phyloP scores from a whole-genome alignment of 2,888 invertebrate genomes.

The Nematopogon swammerdamellus region DNA sequence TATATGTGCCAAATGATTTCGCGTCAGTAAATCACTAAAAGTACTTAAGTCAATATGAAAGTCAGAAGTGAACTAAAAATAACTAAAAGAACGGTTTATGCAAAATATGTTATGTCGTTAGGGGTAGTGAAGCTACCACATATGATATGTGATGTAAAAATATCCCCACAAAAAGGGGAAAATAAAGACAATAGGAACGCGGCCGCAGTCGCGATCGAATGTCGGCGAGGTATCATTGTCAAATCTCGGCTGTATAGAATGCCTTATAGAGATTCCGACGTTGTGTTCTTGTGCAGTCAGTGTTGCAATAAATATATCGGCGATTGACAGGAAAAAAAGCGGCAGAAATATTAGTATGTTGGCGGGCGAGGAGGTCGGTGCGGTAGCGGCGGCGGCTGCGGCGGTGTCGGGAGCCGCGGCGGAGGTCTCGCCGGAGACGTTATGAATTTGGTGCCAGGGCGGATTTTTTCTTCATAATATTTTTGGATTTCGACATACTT shows the following conservation, averaged over 20 bases:
- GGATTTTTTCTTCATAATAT: constrained; percentile 1
- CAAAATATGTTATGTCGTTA: no score
- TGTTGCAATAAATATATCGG: constrained; percentile 45
- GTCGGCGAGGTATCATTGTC: constrained; percentile 36
- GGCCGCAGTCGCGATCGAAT: constrained; percentile 21
- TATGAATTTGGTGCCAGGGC: constrained; percentile 15
- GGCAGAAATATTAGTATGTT: constrained; percentile 17
- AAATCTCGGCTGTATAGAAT: constrained; percentile 31
- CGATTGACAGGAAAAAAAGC: constrained; percentile 36
- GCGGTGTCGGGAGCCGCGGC: constrained; percentile 21
- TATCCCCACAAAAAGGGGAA: constrained; percentile 28
- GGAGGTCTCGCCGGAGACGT: constrained; percentile 28
- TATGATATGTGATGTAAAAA: constrained; percentile 24
- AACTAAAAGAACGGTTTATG: no score
- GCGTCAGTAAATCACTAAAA: no score
- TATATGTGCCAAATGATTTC: no score
- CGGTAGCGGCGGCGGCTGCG: constrained; percentile 37
- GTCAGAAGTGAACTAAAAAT: no score
- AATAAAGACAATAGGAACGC: constrained; percentile 34
- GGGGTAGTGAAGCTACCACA: constrained; percentile 21
- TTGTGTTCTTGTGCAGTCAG: constrained; percentile 18
- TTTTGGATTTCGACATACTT: no score
- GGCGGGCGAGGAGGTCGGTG: constrained; percentile 2
- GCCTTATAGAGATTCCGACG: neutral
- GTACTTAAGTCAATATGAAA: no score